Base-by-base conservation (phyloP, 2,113 vertebrate genomes). In the Sarotherodon lohbergeri region DNA sequence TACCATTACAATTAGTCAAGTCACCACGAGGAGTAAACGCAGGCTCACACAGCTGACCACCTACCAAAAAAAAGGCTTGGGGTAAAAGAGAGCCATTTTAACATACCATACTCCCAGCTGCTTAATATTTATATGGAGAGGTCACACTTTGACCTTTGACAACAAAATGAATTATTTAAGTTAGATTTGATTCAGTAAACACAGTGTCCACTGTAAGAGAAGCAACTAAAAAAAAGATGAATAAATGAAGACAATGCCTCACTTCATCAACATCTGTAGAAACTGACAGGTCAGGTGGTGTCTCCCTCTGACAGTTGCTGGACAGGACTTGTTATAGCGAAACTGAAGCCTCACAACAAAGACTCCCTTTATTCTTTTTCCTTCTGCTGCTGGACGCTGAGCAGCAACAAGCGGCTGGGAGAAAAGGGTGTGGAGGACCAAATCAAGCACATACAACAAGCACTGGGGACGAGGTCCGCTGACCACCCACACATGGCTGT, bases 401-500 rank as follows among this genome's bases (percentile, higher is more conserved):
- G 85, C 87, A 84, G 88, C 83, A 84, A 85, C 83, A 78, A 80
- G 89, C 86, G 52, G 89, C 68, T 80, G 80, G 36, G 87, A 91
- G 89, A 82, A 81, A 90, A 91, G 91, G 90, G 92, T 93, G 90
- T 90, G 91, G 90, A 93, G 90, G 88, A 92, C 59, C 46, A 90
- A 89, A 80, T 76, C 36, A 4, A 89, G 88, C 91, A 88, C 88
- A 85, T 81, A 81, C 61, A 82, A 71, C 17, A 56, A 84, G 87
- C 61, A 86, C 89, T 81, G 86, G 83, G 89, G 90, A 91, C 83
- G 81, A 93, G 89, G 84, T 83, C 86, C 43, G 55, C 87, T 86
- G 89, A 80, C 93, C 95, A 91, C 94, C 95, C 95, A 95, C 92
- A 88, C 88, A 89, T 80, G 88, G 57, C 82, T 79, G 76, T 80